These are phyloP conservation scores for Drosophila borborema DNA, from an alignment of 2,888 invertebrate genomes.

Conservation along the genomic window DNA sequence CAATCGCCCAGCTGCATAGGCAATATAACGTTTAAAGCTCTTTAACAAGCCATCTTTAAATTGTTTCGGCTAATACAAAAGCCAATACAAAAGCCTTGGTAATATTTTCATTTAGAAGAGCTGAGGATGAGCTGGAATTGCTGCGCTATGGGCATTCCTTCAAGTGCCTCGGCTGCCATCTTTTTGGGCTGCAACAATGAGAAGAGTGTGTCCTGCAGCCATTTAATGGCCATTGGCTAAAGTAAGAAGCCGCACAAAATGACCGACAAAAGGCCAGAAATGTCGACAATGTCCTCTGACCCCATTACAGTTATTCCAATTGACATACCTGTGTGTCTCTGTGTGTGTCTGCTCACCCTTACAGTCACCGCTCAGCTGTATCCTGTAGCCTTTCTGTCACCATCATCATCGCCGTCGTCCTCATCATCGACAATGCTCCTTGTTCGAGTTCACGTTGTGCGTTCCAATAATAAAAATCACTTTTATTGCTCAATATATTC, in stretches of 20 bases:
- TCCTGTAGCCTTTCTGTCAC: constrained; percentile 17
- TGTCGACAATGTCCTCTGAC: constrained; percentile 19
- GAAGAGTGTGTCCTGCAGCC: constrained; percentile 23
- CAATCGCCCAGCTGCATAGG: not conserved
- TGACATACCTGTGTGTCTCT: constrained; percentile 25
- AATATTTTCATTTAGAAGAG: constrained; percentile 11
- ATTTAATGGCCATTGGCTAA: constrained; percentile 30
- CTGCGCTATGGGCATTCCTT: not conserved
- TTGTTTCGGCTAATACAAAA: constrained; percentile 23
- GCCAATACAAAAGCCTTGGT: constrained; percentile 24
- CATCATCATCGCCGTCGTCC: constrained; percentile 13
- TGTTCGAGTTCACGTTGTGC: constrained; percentile 37
- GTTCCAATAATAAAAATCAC: constrained; percentile 81
- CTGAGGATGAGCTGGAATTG: not conserved
- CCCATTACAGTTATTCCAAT: constrained; percentile 35
- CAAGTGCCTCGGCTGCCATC: constrained; percentile 11
- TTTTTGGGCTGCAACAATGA: constrained; percentile 20
- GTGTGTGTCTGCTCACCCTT: constrained; percentile 1
- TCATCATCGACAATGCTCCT: constrained; percentile 17
- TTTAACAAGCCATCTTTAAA: constrained; percentile 1
- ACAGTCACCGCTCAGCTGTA: not conserved
- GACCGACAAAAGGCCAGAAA: constrained; percentile 26
- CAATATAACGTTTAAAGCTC: constrained; percentile 1
- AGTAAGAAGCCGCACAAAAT: constrained; percentile 46
- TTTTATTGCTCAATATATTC: constrained; percentile 84